These are phyloP conservation scores for Trissolcus japonicus DNA, from an alignment of 2,888 invertebrate genomes.

Conservation along the genomic window DNA sequence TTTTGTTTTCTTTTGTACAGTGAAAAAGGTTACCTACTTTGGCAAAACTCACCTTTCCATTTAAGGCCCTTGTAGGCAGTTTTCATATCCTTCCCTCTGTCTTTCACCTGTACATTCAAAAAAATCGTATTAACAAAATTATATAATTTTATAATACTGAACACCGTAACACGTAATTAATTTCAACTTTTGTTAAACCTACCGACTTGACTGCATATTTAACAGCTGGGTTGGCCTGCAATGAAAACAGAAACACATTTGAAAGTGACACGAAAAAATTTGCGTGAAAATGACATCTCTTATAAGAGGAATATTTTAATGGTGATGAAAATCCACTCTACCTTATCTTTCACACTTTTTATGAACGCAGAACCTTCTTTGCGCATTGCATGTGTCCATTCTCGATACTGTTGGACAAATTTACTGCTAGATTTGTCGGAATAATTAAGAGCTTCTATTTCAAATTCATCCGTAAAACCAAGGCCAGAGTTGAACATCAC, in stretches of 20 bases:
- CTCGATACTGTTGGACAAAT: conserved; percentile 84
- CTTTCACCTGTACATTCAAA: conserved; percentile 80
- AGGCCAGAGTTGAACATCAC: conserved; percentile 94
- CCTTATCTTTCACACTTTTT: conserved; percentile 92
- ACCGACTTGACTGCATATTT: conserved; percentile 96
- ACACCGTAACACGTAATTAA: conserved; percentile 8
- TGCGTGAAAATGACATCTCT: neutral
- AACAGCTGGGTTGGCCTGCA: conserved; percentile 95
- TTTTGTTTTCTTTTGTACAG: neutral
- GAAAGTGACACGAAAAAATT: conserved; percentile 63
- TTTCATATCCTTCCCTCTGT: conserved; percentile 85
- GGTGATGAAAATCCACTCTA: conserved; percentile 68
- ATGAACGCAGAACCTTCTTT: conserved; percentile 90
- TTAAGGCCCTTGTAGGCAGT: conserved; percentile 87
- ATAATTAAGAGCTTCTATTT: conserved; percentile 88
- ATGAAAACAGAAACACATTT: conserved; percentile 75
- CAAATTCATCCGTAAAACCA: conserved; percentile 96
- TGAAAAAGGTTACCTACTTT: no score
- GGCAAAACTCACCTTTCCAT: conserved; percentile 77
- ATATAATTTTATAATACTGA: neutral
- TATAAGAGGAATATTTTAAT: neutral
- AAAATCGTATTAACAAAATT: neutral
- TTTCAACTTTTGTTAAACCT: conserved; percentile 77
- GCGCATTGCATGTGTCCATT: conserved; percentile 87
- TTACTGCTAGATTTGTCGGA: conserved; percentile 82